These are phyloP conservation scores for Gadopsis bispinosus DNA, from an alignment of 2,797 vertebrate species.

Conservation along the genomic window DNA sequence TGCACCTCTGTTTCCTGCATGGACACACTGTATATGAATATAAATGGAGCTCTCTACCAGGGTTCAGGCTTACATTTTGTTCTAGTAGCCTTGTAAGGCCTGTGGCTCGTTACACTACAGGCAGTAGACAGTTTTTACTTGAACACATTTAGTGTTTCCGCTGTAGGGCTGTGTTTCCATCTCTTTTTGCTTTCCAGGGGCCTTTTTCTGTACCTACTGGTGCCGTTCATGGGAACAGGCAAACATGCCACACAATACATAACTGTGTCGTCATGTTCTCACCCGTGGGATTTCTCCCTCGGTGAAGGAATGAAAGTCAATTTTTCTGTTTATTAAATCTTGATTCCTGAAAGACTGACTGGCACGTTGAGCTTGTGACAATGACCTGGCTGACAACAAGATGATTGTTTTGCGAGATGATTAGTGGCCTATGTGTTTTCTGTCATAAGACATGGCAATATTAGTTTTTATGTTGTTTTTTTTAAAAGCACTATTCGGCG, in stretches of 20 bases:
- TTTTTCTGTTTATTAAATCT: not conserved
- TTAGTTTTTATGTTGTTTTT: not conserved
- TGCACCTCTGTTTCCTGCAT: slow-evolving; percentile 20
- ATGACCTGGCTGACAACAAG: slow-evolving; percentile 11
- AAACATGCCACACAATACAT: not conserved
- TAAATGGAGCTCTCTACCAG: not conserved
- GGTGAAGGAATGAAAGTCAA: not conserved
- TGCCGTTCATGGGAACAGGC: slow-evolving; percentile 15
- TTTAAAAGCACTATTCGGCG: not conserved
- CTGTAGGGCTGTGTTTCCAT: not conserved
- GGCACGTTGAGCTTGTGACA: slow-evolving; percentile 34
- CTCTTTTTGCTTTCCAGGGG: not conserved
- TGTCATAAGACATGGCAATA: not conserved
- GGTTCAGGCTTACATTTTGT: slow-evolving; percentile 15
- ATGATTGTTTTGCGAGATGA: slow-evolving; percentile 17
- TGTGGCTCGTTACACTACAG: not conserved
- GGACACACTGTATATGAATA: slow-evolving; percentile 20
- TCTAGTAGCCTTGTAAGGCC: not conserved
- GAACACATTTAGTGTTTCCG: not conserved
- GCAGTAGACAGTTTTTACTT: not conserved
- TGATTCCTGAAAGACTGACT: slow-evolving; percentile 21
- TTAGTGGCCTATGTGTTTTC: slow-evolving; percentile 4
- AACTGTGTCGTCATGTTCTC: slow-evolving; percentile 14
- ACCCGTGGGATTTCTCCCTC: not conserved
- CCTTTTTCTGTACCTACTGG: not conserved